Conservation (phyloP, 2,797 vertebrate genomes). For the Propithecus deckenii region DNA sequence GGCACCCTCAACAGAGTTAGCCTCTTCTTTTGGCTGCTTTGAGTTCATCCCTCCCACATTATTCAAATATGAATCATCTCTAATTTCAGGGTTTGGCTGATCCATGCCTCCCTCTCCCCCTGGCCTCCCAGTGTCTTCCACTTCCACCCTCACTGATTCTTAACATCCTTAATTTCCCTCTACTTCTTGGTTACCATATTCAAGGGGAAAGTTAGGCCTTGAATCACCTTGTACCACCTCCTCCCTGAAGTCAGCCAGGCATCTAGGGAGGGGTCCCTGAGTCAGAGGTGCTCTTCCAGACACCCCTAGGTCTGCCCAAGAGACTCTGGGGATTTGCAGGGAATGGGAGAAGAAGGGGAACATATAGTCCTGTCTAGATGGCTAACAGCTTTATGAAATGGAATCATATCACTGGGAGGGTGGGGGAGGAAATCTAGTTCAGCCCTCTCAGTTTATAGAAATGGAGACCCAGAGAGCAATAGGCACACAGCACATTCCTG, state of each 20-base stretch:
- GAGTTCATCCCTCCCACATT: conserved; percentile 80
- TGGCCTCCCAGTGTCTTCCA: conserved; percentile 55
- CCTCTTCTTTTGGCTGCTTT: conserved; percentile 83
- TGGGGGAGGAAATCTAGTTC: neutral
- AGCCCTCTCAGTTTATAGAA: neutral
- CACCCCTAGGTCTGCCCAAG: neutral
- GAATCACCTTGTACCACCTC: neutral
- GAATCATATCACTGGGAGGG: neutral
- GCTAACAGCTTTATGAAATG: neutral
- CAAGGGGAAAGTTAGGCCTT: neutral
- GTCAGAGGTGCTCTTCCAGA: neutral
- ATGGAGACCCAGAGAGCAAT: neutral
- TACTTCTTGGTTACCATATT: neutral
- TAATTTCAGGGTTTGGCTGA: conserved; percentile 70
- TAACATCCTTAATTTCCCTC: conserved; percentile 5
- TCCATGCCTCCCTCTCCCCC: conserved; percentile 52
- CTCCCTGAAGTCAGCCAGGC: neutral
- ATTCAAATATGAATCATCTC: conserved; percentile 75
- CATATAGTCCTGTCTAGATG: neutral
- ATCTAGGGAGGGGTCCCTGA: neutral
- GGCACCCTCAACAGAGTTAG: conserved; percentile 65
- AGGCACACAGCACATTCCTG: neutral
- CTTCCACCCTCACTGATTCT: neutral
- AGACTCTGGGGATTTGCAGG: neutral
- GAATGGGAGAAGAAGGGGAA: neutral